Base-by-base conservation (phyloP, 2,113 vertebrate genomes). In the Burhinus bistriatus region DNA sequence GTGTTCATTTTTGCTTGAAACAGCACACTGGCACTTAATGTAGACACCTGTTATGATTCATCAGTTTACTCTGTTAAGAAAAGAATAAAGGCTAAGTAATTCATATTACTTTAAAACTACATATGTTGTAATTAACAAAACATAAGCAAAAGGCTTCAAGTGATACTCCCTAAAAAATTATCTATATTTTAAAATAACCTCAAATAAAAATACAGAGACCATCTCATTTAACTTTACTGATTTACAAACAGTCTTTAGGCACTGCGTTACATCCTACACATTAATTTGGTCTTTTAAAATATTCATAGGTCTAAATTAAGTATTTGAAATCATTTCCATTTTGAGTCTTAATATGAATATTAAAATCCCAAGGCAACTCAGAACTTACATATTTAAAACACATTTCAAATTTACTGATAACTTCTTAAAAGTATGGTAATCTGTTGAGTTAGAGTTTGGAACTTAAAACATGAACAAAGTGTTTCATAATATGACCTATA, bases 241-340 rank as follows among this genome's bases (percentile, higher is more conserved):
- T 87, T 68, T 93, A 80, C 88, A 93, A 94, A 81, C 54, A 86
- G 76, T 82, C 61, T 96, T 96, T 40, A 90, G 72, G 90, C 52
- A 4, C 47, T 52, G 51, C 70, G 68, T 77, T 75, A 83, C 90
- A 90, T 84, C 86, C 85, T 89, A 89, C 83, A 78, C 51, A 70
- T 64, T 93, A 86, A 96, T 90, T 89, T 90, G 47, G 42, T 68
- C 68, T 94, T 92, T 78, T 93, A 92, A 96, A 97, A 96, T 97
- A 97, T 96, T 96, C 94, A 97, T 96, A 70, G 65, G 40, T 51
- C 72, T 91, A 93, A 97, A 95, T 94, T 81, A 96, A 70, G 88
- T 78, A 36, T 95, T 96, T 96, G 82, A 83, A 95, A 89, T 93
- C 11, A 94, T 88, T 96, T 95, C 80, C 86, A 87, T 88, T 95